phyloP scores from a whole-genome alignment of 2,113 vertebrate species.

The Ameiurus melas region DNA sequence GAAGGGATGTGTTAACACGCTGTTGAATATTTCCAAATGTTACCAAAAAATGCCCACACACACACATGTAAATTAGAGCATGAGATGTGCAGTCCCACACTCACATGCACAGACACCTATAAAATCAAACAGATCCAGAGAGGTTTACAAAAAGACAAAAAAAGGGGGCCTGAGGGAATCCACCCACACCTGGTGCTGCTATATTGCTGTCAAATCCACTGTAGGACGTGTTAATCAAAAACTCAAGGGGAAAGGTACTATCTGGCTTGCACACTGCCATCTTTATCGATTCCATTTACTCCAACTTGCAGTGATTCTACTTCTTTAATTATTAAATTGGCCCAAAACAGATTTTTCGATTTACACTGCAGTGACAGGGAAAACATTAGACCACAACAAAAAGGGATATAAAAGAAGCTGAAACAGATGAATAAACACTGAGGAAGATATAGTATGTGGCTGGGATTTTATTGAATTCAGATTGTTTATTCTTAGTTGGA shows the following conservation, averaged over 20 bases:
- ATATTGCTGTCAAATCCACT: constrained; percentile 73
- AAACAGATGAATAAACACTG: constrained; percentile 99
- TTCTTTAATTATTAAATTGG: constrained; percentile 97
- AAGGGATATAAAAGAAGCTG: constrained; percentile 99
- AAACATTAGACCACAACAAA: constrained; percentile 81
- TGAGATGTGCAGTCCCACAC: background rate
- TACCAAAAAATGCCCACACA: constrained; percentile 23
- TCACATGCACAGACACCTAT: constrained; percentile 44
- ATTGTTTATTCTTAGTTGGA: constrained; percentile 99
- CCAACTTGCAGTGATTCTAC: constrained; percentile 77
- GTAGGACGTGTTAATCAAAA: constrained; percentile 76
- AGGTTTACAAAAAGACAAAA: constrained; percentile 66
- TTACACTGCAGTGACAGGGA: constrained; percentile 91
- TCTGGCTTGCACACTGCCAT: constrained; percentile 75
- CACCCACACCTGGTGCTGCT: constrained; percentile 57
- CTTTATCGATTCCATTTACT: constrained; percentile 79
- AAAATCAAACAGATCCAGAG: constrained; percentile 56
- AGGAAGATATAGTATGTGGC: constrained; percentile 90
- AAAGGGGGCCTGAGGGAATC: constrained; percentile 54
- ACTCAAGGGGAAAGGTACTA: constrained; percentile 76
- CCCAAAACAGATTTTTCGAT: constrained; percentile 97
- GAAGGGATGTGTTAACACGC: constrained; percentile 29
- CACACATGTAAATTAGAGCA: constrained; percentile 27
- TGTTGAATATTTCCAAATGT: constrained; percentile 44
- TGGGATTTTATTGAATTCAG: constrained; percentile 93